phyloP scores from a whole-genome alignment of 2,113 vertebrate species.

The Nanorana parkeri region DNA sequence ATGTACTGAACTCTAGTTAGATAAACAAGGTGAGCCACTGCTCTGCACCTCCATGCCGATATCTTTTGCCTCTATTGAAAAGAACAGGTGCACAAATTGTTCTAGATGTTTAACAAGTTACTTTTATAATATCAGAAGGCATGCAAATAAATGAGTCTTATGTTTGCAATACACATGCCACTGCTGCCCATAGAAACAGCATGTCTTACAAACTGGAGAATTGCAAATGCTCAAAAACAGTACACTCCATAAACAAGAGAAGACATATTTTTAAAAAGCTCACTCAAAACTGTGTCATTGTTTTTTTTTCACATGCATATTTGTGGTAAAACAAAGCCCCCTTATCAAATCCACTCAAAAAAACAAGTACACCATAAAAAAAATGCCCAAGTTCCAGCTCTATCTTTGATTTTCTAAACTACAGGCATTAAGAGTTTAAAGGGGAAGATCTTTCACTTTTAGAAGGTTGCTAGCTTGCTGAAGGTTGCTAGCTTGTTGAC shows the following conservation, averaged over 20 bases:
- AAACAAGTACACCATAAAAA: too few relatives aligned
- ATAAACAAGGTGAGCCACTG: neutral
- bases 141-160: neutral
- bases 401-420: too few relatives aligned
- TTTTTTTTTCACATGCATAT: too few relatives aligned
- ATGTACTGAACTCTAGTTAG: too few relatives aligned
- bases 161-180: slow-evolving; percentile 17
- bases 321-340: too few relatives aligned
- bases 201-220: neutral
- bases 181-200: neutral
- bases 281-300: neutral
- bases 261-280: too few relatives aligned
- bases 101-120: slow-evolving; percentile 9
- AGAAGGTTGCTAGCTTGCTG: too few relatives aligned
- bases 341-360: too few relatives aligned
- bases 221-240: slow-evolving; percentile 1
- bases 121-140: neutral
- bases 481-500: too few relatives aligned
- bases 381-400: too few relatives aligned
- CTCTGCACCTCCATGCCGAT: neutral
- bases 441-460: too few relatives aligned
- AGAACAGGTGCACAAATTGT: slow-evolving; percentile 34
- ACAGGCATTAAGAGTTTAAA: too few relatives aligned
- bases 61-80: slow-evolving; percentile 17
- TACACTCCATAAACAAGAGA: neutral